phyloP scores from a whole-genome alignment of 2,113 vertebrate genomes.

The Chunga burmeisteri region DNA sequence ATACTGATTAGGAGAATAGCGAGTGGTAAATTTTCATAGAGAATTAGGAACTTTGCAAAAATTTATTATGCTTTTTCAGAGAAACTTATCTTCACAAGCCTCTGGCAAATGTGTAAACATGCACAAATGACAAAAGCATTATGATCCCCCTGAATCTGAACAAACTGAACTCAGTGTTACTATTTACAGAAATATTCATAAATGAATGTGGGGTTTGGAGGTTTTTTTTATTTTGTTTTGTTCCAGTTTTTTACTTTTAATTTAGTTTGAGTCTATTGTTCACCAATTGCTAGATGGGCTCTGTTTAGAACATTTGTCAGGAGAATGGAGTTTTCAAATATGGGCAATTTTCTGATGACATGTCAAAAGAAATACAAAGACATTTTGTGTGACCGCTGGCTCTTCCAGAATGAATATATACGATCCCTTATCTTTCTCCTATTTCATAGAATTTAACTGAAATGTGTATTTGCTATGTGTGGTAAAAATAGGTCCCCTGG shows the following conservation, averaged over 20 bases:
- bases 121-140: slow-evolving; percentile 51
- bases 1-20: not conserved
- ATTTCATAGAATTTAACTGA: slow-evolving; percentile 21
- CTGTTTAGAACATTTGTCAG: not conserved
- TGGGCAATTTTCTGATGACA: not conserved
- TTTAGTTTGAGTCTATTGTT: not conserved
- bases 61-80: not conserved
- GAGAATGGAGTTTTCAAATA: not conserved
- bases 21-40: not conserved
- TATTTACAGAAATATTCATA: not conserved
- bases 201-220: not conserved
- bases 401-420: slow-evolving; percentile 14
- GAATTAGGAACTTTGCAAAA: not conserved
- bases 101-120: slow-evolving; percentile 22
- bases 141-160: not conserved
- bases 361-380: not conserved
- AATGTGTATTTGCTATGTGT: slow-evolving; percentile 58
- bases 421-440: not conserved
- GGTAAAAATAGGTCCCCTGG: slow-evolving; percentile 31
- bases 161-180: not conserved
- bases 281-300: slow-evolving; percentile 27
- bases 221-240: not conserved
- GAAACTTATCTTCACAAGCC: not conserved
- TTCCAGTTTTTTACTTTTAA: not conserved
- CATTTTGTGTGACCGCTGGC: slow-evolving; percentile 21